These are phyloP conservation scores for Ploceus nigricollis DNA, from an alignment of 2,113 vertebrate species.

Conservation along the genomic window DNA sequence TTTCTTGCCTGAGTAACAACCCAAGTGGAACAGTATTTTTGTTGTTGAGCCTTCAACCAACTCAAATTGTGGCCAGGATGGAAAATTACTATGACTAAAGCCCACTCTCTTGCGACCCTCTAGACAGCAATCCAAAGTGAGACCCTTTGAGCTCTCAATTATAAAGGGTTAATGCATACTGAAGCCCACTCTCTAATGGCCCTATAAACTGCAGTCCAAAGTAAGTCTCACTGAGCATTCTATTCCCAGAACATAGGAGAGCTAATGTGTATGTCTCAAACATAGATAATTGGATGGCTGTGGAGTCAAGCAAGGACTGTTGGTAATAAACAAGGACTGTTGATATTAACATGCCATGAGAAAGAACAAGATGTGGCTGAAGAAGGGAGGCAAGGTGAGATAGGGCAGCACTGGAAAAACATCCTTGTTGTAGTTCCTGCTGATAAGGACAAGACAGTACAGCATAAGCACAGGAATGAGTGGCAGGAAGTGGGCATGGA, in stretches of 20 bases:
- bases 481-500: neutral
- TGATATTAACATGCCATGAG: neutral
- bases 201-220: neutral
- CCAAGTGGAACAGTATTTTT: neutral
- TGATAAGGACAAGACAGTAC: neutral
- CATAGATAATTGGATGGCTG: neutral
- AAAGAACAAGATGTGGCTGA: neutral
- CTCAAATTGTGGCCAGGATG: neutral
- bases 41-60: neutral
- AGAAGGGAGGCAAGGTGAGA: neutral
- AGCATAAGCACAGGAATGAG: neutral
- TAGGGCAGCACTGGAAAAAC: neutral
- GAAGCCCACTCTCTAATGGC: neutral
- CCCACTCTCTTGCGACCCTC: neutral
- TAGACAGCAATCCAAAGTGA: neutral
- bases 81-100: neutral
- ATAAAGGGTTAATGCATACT: neutral
- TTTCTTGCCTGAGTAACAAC: neutral
- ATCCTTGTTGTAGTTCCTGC: neutral
- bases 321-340: neutral
- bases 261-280: neutral
- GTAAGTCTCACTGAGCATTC: neutral
- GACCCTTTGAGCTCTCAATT: neutral
- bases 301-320: neutral
- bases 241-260: neutral